A percentile compares a stretch with the other conserved stretches of the same genome.
These are phyloP conservation scores for Pteruthius melanotis DNA, from an alignment of 2,113 vertebrate genomes.

Conservation along the genomic window DNA sequence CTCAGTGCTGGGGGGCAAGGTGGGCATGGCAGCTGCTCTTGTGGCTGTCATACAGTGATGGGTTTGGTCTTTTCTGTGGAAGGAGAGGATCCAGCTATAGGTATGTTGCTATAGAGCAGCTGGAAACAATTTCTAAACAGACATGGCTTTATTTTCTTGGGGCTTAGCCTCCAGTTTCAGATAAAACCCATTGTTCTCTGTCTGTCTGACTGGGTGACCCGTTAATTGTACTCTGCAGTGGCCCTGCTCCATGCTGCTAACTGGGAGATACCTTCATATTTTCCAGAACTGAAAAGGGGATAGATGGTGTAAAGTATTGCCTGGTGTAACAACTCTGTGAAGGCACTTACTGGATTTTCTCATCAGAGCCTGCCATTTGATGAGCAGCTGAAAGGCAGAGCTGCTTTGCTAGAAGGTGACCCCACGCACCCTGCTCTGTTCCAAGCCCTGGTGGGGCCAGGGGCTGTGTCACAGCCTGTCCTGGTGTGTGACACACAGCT, in stretches of 20 bases:
- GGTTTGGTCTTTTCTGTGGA: neutral
- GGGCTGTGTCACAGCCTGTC: neutral
- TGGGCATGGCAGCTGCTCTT: neutral
- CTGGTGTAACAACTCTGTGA: neutral
- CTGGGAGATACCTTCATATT: neutral
- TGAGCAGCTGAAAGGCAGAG: neutral
- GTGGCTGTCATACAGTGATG: neutral
- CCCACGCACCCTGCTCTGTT: neutral
- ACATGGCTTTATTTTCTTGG: neutral
- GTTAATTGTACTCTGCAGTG: neutral
- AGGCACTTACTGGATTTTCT: neutral
- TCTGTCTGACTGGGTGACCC: neutral
- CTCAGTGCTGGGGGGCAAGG: neutral
- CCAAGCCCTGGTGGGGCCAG: neutral
- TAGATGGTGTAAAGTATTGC: neutral
- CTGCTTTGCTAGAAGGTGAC: neutral
- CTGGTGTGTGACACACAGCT: neutral
- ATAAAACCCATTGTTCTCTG: neutral
- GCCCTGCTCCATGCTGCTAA: neutral
- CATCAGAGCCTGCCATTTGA: neutral
- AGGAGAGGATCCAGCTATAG: neutral
- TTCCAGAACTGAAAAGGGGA: neutral
- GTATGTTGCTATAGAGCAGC: neutral
- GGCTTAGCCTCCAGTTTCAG: neutral
- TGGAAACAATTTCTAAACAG: neutral